Conservation (phyloP, 2,888 invertebrate species). For the Acanthococcus lagerstroemiae region DNA sequence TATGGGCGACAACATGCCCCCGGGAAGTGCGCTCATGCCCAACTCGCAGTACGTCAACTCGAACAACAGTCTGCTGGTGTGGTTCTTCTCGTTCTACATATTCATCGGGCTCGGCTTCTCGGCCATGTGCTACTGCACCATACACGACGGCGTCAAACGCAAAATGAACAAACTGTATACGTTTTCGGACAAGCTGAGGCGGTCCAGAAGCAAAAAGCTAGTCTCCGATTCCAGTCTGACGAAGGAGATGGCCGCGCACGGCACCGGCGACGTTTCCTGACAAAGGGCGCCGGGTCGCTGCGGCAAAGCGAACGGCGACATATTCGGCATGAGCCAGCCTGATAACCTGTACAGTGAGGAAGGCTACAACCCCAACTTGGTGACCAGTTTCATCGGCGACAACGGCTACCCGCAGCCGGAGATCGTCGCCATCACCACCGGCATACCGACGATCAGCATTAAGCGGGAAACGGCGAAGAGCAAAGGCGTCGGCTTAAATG, state of each 20-base stretch:
- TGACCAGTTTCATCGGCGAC: conserved; percentile 29
- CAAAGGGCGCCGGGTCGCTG: neutral
- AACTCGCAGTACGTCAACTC: conserved; percentile 27
- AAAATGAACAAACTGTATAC: conserved; percentile 56
- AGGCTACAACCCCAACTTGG: neutral
- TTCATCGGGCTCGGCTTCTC: conserved; percentile 77
- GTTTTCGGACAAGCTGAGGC: conserved; percentile 14
- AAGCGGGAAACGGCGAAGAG: conserved; percentile 8
- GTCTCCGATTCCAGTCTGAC: neutral
- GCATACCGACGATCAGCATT: conserved; percentile 28
- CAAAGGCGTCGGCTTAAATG: conserved; percentile 11
- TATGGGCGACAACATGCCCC: conserved; percentile 45
- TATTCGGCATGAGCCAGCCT: conserved; percentile 11
- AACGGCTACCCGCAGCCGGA: conserved; percentile 32
- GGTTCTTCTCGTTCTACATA: conserved; percentile 82
- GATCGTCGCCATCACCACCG: conserved; percentile 34
- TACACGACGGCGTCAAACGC: conserved; percentile 79
- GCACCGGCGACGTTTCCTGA: conserved; percentile 29
- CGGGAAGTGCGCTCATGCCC: conserved; percentile 30
- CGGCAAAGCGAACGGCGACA: conserved; percentile 14
- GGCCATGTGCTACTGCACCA: conserved; percentile 83
- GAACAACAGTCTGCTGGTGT: conserved; percentile 50
- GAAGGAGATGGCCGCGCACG: conserved; percentile 1
- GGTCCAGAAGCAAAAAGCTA: neutral
- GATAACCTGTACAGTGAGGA: conserved; percentile 11